Evolutionary conservation across 2,797 vertebrate genomes (phyloP).

Genomic region (Luscinia luscinia): DNA sequence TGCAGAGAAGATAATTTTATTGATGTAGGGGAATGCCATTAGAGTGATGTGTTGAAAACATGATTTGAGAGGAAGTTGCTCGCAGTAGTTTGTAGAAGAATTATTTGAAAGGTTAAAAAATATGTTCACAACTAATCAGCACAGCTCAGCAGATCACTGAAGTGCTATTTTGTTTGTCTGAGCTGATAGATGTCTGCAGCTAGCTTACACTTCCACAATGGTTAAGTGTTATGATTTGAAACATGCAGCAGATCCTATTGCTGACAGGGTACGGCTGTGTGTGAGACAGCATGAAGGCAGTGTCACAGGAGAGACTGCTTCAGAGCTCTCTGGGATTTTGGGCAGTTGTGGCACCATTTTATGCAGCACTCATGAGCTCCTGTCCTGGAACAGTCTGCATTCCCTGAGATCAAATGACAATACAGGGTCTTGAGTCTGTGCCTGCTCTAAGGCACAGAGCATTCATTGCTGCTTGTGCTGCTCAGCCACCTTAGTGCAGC

Average conservation of each 20-base stretch:
- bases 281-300: neutral
- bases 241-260: neutral
- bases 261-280: neutral
- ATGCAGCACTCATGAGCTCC: neutral
- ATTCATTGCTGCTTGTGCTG: neutral
- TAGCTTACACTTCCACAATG: neutral
- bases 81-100: constrained; percentile 1
- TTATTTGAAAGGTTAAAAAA: constrained; percentile 8
- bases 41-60: constrained; percentile 45
- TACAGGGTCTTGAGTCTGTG: neutral
- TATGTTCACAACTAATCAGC: constrained; percentile 45
- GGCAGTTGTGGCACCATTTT: neutral
- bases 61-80: constrained; percentile 7
- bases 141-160: constrained; percentile 56
- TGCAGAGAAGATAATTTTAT: neutral
- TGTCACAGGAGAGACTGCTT: neutral
- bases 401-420: neutral
- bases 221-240: neutral
- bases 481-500: neutral
- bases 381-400: neutral
- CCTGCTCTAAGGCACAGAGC: neutral
- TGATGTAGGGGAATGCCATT: constrained; percentile 29
- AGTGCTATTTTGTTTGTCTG: constrained; percentile 56
- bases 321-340: neutral
- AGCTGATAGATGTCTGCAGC: constrained; percentile 59